Conservation (phyloP, 2,113 vertebrate species). For the Thalassarche chlororhynchos region DNA sequence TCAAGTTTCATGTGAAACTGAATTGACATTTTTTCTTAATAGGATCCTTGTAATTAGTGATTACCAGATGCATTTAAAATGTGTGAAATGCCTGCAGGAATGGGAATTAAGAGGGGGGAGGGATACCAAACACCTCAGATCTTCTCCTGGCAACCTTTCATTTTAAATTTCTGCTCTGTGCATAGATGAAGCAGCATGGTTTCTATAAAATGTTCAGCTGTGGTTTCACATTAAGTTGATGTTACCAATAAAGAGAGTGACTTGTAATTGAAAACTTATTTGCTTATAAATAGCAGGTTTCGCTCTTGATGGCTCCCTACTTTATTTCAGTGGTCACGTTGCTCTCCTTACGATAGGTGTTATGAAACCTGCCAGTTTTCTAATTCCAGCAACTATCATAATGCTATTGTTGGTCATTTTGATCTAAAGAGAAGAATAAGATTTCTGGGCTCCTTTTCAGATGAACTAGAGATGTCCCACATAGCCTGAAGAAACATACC, state of each 20-base stretch:
- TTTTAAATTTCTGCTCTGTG: not conserved
- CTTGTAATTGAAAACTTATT: not conserved
- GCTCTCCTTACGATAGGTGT: not conserved
- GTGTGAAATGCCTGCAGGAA: conserved; percentile 50
- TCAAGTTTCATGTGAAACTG: conserved; percentile 24
- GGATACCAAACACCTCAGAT: not conserved
- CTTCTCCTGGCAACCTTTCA: conserved; percentile 15
- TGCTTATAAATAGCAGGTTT: not conserved
- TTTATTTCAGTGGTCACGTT: not conserved
- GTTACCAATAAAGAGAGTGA: not conserved
- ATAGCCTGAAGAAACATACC: not conserved
- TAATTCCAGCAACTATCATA: not conserved
- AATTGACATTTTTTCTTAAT: conserved; percentile 7
- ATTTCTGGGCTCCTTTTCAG: not conserved
- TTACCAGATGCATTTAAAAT: conserved; percentile 58
- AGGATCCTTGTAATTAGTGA: conserved; percentile 41
- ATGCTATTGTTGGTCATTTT: not conserved
- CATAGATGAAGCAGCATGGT: not conserved
- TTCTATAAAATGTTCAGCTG: conserved; percentile 27
- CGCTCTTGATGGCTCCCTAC: not conserved
- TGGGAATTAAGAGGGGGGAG: not conserved
- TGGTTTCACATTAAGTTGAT: not conserved
- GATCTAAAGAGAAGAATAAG: not conserved
- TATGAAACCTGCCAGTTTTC: not conserved
- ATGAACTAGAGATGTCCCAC: not conserved